These are phyloP conservation scores for Hirtodrosophila cameraria DNA, from an alignment of 2,888 invertebrate species.

Conservation along the genomic window DNA sequence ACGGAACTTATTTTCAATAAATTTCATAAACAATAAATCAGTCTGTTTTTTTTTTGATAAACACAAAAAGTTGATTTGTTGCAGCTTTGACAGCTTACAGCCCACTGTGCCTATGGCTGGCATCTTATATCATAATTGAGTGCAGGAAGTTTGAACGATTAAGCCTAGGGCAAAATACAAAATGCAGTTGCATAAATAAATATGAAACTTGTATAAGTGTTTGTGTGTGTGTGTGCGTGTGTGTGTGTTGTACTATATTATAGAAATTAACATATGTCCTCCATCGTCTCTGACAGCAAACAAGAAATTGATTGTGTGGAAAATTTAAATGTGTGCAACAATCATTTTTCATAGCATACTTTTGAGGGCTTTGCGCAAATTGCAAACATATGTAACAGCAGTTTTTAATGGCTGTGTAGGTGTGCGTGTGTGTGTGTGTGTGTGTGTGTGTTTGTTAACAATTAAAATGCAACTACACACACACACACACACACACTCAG, in stretches of 20 bases:
- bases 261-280: constrained; percentile 56
- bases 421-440: background rate
- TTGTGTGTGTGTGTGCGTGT: background rate
- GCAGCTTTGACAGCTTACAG: too few relatives aligned
- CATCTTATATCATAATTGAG: constrained; percentile 37
- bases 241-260: constrained; percentile 43
- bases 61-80: too few relatives aligned
- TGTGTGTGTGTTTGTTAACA: constrained; percentile 21
- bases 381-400: constrained; percentile 43
- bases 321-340: constrained; percentile 58
- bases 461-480: constrained; percentile 27
- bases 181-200: too few relatives aligned
- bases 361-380: constrained; percentile 72
- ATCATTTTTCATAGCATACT: constrained; percentile 69
- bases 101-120: too few relatives aligned
- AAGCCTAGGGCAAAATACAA: constrained; percentile 34
- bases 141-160: constrained; percentile 60
- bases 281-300: constrained; percentile 1
- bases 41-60: too few relatives aligned
- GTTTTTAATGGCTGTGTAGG: background rate
- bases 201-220: background rate
- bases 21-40: too few relatives aligned
- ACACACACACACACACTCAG: constrained; percentile 6
- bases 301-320: constrained; percentile 72
- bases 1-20: too few relatives aligned